Evolutionary conservation across 2,113 vertebrate species (phyloP), one percentile per base, ranked within the genome.

Genomic region (Oncorhynchus clarkii): DNA sequence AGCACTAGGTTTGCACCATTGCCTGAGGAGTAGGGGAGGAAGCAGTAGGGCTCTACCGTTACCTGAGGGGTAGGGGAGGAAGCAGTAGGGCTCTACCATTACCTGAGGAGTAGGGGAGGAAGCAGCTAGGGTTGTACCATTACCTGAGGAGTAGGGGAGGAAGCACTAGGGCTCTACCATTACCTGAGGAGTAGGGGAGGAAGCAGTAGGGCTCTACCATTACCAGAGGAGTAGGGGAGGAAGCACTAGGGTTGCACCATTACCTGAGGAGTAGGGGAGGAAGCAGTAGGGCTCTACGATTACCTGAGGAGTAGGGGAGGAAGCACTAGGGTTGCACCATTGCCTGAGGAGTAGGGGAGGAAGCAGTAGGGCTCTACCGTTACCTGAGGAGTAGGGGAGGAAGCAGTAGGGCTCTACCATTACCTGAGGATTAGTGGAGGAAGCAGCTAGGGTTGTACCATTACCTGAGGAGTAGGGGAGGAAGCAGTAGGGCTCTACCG

Each of bases 41-140:
- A 98, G 89, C 96, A 97, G 89, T 97, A 3, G 98, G 66, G 73
- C 1, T 31, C 4, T 31, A 31, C 31, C 31, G 5, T 31, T 31
- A 31, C 31, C 22, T 24, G 22, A 24, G 22, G 94, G 87, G 39
- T 98, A 99, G 3, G 98, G 97, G 74, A 98, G 89, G 88, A 99
- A 99, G 89, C 96, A 98, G 90, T n/a, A n/a, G n/a, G n/a, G n/a
- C n/a, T n/a, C n/a, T n/a, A n/a, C n/a, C n/a, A n/a, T n/a, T n/a
- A n/a, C n/a, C n/a, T n/a, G n/a, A n/a, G n/a, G 94, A 87, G 39
- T 98, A 99, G 3, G 98, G 97, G 74, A 98, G 89, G 88, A 99
- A 99, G 89, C 96, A 98, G 90, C 97, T 97, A 3, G 98, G 96
- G 84, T 89, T 98, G 90, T 92, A 96, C 85, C n/a, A n/a, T n/a